These are phyloP conservation scores for Patagioenas fasciata DNA, from an alignment of 2,113 vertebrate genomes.

Conservation along the genomic window DNA sequence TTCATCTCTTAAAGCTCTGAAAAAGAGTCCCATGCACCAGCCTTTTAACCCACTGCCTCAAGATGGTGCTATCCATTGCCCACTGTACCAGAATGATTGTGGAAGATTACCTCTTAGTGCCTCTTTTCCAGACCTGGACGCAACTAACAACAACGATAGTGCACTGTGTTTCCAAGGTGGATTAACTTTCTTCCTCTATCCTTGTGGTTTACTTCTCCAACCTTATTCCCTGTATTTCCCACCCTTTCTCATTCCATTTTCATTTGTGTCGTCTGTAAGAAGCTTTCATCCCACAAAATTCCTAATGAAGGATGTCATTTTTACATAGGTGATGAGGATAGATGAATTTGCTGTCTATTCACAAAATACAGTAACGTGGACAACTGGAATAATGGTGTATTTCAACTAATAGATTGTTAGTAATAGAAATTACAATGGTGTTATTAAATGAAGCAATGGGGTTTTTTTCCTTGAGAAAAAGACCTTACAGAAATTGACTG, in stretches of 20 bases:
- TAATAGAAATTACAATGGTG: neutral
- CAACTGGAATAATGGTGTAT: neutral
- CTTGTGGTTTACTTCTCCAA: conserved; percentile 39
- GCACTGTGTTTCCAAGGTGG: conserved; percentile 90
- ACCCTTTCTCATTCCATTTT: conserved; percentile 35
- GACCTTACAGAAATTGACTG: neutral
- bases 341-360: conserved; percentile 18
- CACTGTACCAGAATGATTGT: conserved; percentile 78
- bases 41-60: conserved; percentile 78
- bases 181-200: conserved; percentile 66
- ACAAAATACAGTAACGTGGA: conserved; percentile 10
- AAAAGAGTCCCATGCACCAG: conserved; percentile 78
- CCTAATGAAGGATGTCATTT: neutral
- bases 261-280: neutral
- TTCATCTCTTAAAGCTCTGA: conserved; percentile 87
- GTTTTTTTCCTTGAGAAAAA: neutral
- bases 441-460: neutral
- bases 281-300: neutral
- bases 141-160: conserved; percentile 85
- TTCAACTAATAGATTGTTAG: neutral
- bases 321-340: neutral
- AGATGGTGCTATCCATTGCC: conserved; percentile 79
- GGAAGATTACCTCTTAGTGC: conserved; percentile 86
- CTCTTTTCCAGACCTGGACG: conserved; percentile 87
- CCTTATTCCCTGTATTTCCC: conserved; percentile 54